Evolutionary conservation across 2,113 vertebrate genomes (phyloP).

Genomic region (Notarius quadriscutis): DNA sequence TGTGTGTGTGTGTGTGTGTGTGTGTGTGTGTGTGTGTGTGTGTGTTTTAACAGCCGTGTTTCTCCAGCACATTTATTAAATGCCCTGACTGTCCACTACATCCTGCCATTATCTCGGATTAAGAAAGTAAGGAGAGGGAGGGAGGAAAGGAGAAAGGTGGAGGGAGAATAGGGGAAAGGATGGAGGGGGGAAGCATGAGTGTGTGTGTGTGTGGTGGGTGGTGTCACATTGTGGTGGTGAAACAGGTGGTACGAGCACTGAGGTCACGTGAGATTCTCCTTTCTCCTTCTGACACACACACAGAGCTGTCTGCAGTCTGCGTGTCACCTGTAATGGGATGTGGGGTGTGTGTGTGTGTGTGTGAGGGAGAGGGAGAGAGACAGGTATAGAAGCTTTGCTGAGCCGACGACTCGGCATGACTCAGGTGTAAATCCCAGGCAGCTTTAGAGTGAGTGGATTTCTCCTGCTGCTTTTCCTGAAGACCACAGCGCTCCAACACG

Average conservation of each 20-base stretch:
- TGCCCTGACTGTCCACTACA: slow-evolving; percentile 68
- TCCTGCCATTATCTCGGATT: slow-evolving; percentile 68
- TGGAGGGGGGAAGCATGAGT: background rate
- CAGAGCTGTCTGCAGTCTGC: slow-evolving; percentile 2
- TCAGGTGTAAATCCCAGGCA: slow-evolving; percentile 14
- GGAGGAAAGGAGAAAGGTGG: background rate
- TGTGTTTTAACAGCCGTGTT: slow-evolving; percentile 10
- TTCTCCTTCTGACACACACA: slow-evolving; percentile 48
- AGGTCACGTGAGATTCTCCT: slow-evolving; percentile 65
- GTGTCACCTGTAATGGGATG: slow-evolving; percentile 29
- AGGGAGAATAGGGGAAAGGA: background rate
- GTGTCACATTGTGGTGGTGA: slow-evolving; percentile 62
- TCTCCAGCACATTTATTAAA: slow-evolving; percentile 71
- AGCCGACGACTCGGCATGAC: slow-evolving; percentile 8
- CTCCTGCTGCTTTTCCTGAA: background rate
- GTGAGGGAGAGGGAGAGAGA: background rate
- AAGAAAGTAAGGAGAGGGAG: background rate
- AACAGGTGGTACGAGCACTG: slow-evolving; percentile 72
- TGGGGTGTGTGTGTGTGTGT: background rate
- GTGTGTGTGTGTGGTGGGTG: slow-evolving; percentile 57
- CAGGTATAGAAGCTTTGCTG: slow-evolving; percentile 28
- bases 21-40: background rate
- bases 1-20: too few species aligned
- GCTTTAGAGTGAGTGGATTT: background rate
- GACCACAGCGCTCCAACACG: background rate